These are phyloP conservation scores for Synchiropus splendidus DNA, from an alignment of 2,113 vertebrate species.

Conservation along the genomic window DNA sequence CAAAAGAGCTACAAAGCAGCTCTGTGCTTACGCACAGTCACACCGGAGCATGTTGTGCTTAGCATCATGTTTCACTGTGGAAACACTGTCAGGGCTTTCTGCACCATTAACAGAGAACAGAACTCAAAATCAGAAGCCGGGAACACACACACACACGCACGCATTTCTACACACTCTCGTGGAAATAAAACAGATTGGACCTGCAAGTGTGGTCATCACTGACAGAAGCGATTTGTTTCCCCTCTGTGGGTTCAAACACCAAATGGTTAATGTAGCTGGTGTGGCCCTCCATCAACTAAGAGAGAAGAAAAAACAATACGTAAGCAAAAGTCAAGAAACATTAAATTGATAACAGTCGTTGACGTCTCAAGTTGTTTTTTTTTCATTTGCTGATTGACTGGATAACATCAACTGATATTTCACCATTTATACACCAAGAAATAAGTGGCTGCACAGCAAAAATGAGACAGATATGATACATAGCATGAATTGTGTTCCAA, in stretches of 20 bases:
- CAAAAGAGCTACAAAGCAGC: constrained; percentile 52
- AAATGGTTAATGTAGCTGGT: constrained; percentile 89
- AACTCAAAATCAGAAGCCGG: constrained; percentile 51
- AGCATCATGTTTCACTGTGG: constrained; percentile 64
- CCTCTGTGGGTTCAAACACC: constrained; percentile 86
- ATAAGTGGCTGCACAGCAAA: too few relatives aligned
- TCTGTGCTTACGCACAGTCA: constrained; percentile 52
- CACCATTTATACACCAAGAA: too few relatives aligned
- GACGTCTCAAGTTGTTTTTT: too few relatives aligned
- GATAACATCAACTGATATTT: too few relatives aligned
- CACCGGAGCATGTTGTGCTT: constrained; percentile 59
- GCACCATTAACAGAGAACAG: constrained; percentile 73
- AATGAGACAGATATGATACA: too few relatives aligned
- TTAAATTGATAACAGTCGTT: too few relatives aligned
- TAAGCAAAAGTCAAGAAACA: constrained; percentile 3
- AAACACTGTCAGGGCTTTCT: constrained; percentile 65
- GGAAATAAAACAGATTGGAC: constrained; percentile 59
- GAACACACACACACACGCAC: constrained; percentile 13
- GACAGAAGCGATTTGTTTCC: constrained; percentile 90
- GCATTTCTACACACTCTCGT: constrained; percentile 9
- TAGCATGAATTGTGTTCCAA: too few relatives aligned
- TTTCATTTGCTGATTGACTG: too few relatives aligned
- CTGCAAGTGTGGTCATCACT: constrained; percentile 98
- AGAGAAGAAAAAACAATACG: constrained; percentile 28
- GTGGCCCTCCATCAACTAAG: constrained; percentile 84